These are phyloP conservation scores for Pediacus dermestoides DNA, from an alignment of 2,888 invertebrate genomes.

Conservation along the genomic window DNA sequence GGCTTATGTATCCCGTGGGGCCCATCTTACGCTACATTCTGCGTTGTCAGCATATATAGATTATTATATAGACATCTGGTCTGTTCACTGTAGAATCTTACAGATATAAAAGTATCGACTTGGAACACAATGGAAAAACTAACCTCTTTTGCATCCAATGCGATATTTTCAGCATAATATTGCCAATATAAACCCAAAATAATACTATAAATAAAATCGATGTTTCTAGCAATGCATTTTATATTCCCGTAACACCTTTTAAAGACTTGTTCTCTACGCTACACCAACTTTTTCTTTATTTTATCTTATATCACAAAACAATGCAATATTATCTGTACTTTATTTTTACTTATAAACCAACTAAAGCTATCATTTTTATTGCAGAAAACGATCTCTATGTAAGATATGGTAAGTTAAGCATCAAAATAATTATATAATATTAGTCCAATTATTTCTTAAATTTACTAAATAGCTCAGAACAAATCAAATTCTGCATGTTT, in stretches of 20 bases:
- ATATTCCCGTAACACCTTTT: no score
- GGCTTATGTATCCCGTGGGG: slow-evolving; percentile 50
- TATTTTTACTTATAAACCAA: no score
- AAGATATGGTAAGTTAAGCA: slow-evolving; percentile 24
- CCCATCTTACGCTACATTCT: slow-evolving; percentile 48
- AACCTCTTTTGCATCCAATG: slow-evolving; percentile 31
- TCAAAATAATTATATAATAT: background rate
- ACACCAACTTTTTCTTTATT: no score
- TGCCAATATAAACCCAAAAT: slow-evolving; percentile 29
- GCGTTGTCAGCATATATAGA: slow-evolving; percentile 54
- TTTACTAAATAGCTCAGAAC: no score
- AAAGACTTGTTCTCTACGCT: no score
- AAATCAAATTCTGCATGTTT: no score
- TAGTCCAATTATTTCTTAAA: no score
- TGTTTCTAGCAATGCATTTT: no score
- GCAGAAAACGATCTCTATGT: slow-evolving; percentile 27
- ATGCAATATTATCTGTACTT: no score
- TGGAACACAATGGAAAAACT: slow-evolving; percentile 26
- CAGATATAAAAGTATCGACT: slow-evolving; percentile 47
- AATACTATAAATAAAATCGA: slow-evolving; percentile 36
- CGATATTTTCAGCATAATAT: slow-evolving; percentile 33
- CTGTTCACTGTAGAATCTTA: slow-evolving; percentile 47
- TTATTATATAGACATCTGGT: slow-evolving; percentile 54
- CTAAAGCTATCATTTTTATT: slow-evolving; percentile 23
- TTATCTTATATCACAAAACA: no score